A percentile compares a stretch with the other conserved stretches of the same genome.
Conservation (phyloP, 1,140 invertebrate species). For the Drosophila ambigua region DNA sequence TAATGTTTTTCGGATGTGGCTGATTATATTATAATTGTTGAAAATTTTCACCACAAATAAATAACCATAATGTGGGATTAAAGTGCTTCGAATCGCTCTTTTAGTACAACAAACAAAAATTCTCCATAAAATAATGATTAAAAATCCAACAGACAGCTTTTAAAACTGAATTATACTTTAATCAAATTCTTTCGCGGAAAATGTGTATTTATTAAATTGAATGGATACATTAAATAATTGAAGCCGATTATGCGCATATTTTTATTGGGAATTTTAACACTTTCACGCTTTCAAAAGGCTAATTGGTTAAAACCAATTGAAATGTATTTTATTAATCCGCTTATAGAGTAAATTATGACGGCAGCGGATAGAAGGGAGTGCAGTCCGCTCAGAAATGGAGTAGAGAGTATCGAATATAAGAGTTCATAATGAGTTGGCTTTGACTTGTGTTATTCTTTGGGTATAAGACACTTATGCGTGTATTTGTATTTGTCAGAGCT, state of each 20-base stretch:
- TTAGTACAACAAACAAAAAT: conserved; percentile 1
- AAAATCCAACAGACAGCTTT: background rate
- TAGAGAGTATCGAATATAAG: no score
- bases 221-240: conserved; percentile 18
- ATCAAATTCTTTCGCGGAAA: conserved; percentile 12
- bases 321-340: no score
- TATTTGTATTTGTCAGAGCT: no score
- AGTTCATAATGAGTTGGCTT: no score
- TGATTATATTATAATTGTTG: conserved; percentile 37
- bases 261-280: conserved; percentile 2
- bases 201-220: conserved; percentile 15
- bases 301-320: no score
- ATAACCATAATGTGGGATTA: conserved; percentile 26
- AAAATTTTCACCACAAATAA: conserved; percentile 26
- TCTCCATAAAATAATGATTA: conserved; percentile 4
- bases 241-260: conserved; percentile 41
- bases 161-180: conserved; percentile 23
- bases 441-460: no score
- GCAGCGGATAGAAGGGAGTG: no score
- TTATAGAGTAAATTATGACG: no score
- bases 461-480: no score
- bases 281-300: no score
- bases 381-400: no score
- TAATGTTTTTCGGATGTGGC: conserved; percentile 48
- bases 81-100: background rate